Evolutionary conservation across 2,113 vertebrate genomes (phyloP).

Genomic region (Ctenomys sociabilis): DNA sequence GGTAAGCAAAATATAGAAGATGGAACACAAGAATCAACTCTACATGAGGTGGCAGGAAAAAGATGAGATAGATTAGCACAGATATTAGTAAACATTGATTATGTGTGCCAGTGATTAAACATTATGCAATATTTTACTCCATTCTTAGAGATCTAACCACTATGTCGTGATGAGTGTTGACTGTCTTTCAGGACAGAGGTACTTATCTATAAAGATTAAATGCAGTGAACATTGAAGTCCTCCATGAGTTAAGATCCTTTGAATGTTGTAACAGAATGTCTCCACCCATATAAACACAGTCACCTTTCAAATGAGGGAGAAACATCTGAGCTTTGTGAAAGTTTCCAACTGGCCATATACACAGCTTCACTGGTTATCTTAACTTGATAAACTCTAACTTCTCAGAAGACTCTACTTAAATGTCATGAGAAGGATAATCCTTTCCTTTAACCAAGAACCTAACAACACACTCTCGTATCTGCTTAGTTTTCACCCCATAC

Average conservation of each 20-base stretch:
- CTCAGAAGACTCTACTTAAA: neutral
- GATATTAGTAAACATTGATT: neutral
- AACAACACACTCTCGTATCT: slow-evolving; percentile 68
- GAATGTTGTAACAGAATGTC: neutral
- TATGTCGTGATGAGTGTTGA: neutral
- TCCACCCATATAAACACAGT: neutral
- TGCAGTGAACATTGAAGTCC: neutral
- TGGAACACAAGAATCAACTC: neutral
- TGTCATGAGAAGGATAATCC: neutral
- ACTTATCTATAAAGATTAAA: neutral
- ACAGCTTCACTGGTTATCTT: neutral
- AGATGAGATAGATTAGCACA: neutral
- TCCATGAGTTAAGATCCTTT: neutral
- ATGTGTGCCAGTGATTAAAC: neutral
- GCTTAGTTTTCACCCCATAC: slow-evolving; percentile 75
- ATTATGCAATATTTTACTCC: neutral
- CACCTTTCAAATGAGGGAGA: neutral
- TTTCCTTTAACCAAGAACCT: slow-evolving; percentile 56
- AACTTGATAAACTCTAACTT: neutral
- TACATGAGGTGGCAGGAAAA: neutral
- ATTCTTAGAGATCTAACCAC: neutral
- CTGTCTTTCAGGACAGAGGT: neutral
- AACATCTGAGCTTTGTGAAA: neutral
- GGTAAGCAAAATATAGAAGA: neutral
- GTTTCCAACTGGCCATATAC: neutral